Percentiles rank a stretch among this genome's conserved stretches.
Conservation (phyloP, 2,113 vertebrate genomes). For the Petroica traversi region DNA sequence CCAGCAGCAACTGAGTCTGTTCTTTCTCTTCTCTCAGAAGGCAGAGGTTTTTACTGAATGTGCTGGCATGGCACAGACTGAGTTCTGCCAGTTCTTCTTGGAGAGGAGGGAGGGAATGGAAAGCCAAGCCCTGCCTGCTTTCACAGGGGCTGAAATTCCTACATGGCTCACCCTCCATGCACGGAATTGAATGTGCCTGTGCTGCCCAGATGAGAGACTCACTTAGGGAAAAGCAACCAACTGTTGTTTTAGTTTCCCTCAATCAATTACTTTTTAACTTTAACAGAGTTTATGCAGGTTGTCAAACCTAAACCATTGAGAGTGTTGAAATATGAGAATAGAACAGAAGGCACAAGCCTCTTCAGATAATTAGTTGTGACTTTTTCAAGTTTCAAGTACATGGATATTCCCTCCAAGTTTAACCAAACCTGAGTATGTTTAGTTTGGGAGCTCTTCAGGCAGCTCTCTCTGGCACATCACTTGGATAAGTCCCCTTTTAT, state of each 20-base stretch:
- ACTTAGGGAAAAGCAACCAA: background rate
- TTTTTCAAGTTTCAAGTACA: background rate
- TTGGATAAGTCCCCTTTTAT: background rate
- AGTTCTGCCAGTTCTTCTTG: background rate
- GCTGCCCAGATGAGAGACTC: background rate
- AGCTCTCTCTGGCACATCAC: background rate
- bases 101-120: background rate
- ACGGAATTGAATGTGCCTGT: fast-evolving
- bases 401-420: background rate
- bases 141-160: background rate
- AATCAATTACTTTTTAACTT: background rate
- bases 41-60: background rate
- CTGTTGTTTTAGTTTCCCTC: background rate
- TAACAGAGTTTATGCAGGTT: background rate
- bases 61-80: background rate
- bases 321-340: background rate
- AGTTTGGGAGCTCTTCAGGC: background rate
- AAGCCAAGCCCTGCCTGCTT: background rate
- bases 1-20: background rate
- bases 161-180: fast-evolving
- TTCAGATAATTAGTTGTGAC: background rate
- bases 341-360: background rate
- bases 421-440: background rate
- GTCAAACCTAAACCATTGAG: background rate
- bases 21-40: background rate